Conservation (phyloP, 2,888 invertebrate species). For the Harpalus rubripes region DNA sequence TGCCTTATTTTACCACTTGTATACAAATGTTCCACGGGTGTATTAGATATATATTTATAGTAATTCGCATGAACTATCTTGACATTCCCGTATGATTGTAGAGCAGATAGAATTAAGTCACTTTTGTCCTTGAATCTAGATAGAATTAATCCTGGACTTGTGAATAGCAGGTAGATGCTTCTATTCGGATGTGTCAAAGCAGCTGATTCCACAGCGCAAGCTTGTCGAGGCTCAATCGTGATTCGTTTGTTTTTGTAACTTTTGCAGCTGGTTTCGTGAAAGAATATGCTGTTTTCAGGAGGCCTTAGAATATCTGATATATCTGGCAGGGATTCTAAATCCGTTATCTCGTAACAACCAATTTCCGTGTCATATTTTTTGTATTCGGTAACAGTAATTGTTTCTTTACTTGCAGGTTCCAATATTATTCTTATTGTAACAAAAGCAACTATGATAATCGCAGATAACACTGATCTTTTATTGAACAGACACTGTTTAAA, state of each 20-base stretch:
- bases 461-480: background rate
- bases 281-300: slow-evolving; percentile 80
- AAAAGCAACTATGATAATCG: background rate
- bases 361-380: background rate
- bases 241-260: slow-evolving; percentile 75
- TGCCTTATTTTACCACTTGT: slow-evolving; percentile 77
- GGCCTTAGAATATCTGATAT: slow-evolving; percentile 72
- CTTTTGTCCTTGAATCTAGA: slow-evolving; percentile 67
- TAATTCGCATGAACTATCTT: slow-evolving; percentile 79
- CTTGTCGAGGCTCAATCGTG: slow-evolving; percentile 80
- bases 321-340: slow-evolving; percentile 71
- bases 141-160: slow-evolving; percentile 76
- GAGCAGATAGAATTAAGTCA: slow-evolving; percentile 74
- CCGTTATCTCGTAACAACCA: background rate
- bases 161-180: slow-evolving; percentile 80
- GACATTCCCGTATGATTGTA: slow-evolving; percentile 78
- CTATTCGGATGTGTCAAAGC: slow-evolving; percentile 81
- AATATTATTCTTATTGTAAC: background rate
- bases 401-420: background rate
- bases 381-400: background rate
- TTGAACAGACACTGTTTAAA: too few species aligned
- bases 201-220: slow-evolving; percentile 85
- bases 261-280: slow-evolving; percentile 84
- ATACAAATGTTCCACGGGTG: slow-evolving; percentile 81
- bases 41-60: slow-evolving; percentile 78